Percentiles rank a stretch among this genome's conserved stretches.
Conservation (phyloP, 2,113 vertebrate genomes). For the Alligator mississippiensis region DNA sequence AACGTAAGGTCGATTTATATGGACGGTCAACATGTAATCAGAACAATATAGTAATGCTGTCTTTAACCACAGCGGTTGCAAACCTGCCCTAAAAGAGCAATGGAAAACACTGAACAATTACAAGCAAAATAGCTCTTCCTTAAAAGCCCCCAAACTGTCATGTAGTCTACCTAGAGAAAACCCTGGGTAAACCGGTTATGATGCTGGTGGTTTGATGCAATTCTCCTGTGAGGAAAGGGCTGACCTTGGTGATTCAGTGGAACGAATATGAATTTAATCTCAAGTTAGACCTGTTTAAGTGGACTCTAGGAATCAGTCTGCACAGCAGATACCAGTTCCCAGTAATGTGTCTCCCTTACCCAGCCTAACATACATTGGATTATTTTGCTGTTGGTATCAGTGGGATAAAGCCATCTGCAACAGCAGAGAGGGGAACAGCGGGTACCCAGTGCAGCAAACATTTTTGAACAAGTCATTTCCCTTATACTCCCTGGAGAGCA, state of each 20-base stretch:
- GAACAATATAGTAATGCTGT: not conserved
- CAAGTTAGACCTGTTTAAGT: not conserved
- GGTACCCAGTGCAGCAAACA: not conserved
- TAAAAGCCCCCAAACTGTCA: not conserved
- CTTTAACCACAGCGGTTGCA: not conserved
- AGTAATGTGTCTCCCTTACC: not conserved
- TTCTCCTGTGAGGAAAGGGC: not conserved
- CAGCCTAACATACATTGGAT: not conserved
- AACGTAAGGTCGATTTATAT: no score
- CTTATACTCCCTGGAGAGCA: not conserved
- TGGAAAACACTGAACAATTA: not conserved
- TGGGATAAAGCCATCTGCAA: not conserved
- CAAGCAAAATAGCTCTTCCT: not conserved
- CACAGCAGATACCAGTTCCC: not conserved
- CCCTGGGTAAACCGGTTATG: no score
- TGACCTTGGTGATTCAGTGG: not conserved
- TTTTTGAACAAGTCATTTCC: not conserved
- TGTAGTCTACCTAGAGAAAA: not conserved
- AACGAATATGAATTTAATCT: not conserved
- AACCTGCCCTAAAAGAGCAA: not conserved
- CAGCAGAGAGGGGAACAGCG: not conserved
- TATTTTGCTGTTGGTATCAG: not conserved
- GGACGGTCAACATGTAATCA: no score
- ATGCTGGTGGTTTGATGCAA: not conserved
- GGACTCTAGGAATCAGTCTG: not conserved